Conservation (phyloP, 2,888 invertebrate genomes). For the Syritta pipiens region DNA sequence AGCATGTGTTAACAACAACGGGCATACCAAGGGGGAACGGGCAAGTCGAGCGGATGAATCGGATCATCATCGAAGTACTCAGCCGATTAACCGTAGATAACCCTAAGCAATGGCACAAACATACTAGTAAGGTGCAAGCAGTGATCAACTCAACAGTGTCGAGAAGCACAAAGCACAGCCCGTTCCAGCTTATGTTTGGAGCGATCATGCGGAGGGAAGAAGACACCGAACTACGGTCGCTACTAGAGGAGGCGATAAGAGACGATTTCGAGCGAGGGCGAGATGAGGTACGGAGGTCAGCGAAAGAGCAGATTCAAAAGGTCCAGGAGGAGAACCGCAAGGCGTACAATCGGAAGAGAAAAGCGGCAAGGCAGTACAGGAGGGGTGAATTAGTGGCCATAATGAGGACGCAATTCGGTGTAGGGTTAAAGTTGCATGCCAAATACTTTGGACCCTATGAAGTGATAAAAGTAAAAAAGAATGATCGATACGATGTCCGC, state of each 20-base stretch:
- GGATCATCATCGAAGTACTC: conserved; percentile 48
- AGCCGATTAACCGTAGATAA: not conserved
- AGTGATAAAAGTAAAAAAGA: conserved; percentile 37
- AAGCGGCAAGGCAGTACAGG: too few relatives aligned
- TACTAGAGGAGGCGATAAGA: not conserved
- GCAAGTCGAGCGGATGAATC: conserved; percentile 74
- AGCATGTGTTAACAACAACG: not conserved
- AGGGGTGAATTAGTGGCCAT: too few relatives aligned
- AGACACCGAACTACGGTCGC: not conserved
- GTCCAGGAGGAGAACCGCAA: too few relatives aligned
- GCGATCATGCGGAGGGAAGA: not conserved
- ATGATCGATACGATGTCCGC: conserved; percentile 32
- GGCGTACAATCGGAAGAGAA: too few relatives aligned
- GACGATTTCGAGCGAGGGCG: too few relatives aligned
- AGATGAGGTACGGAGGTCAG: too few relatives aligned
- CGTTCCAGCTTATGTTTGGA: not conserved
- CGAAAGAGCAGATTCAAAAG: too few relatives aligned
- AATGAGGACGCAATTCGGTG: too few relatives aligned
- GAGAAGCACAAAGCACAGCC: not conserved
- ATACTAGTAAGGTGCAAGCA: not conserved
- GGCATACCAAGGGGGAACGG: conserved; percentile 64
- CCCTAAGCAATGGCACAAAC: not conserved
- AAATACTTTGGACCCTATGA: too few relatives aligned
- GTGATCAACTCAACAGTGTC: not conserved
- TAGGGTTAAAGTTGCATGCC: too few relatives aligned